phyloP scores from a whole-genome alignment of 2,113 vertebrate genomes.

The Ophthalmolycus amberensis region DNA sequence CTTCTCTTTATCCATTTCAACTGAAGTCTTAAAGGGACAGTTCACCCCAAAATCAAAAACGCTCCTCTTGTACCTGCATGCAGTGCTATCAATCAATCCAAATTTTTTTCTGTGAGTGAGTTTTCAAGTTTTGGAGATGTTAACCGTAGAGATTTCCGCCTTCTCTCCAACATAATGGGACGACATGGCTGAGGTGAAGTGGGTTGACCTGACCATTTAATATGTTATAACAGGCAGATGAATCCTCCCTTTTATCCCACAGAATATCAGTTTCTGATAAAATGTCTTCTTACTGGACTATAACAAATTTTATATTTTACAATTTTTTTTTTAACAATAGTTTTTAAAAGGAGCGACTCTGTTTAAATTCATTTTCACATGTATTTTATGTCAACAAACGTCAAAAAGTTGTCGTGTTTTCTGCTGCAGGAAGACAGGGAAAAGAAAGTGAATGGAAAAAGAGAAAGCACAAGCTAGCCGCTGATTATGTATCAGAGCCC shows the following conservation, averaged over 20 bases:
- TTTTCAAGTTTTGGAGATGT: not conserved
- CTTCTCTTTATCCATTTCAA: not conserved
- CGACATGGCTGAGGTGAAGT: not conserved
- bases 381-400: not conserved
- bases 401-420: not conserved
- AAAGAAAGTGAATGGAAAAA: not conserved
- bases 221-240: not conserved
- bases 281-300: not conserved
- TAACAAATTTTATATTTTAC: not conserved
- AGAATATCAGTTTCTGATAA: not conserved
- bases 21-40: not conserved
- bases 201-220: not conserved
- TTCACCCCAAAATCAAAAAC: not conserved
- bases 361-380: not conserved
- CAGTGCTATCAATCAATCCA: not conserved
- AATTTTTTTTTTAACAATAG: not conserved
- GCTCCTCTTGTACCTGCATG: too few species aligned
- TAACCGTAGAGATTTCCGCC: not conserved
- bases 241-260: not conserved
- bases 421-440: not conserved
- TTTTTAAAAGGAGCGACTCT: not conserved
- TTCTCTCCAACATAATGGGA: not conserved
- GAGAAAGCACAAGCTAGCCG: not conserved
- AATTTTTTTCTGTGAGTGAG: not conserved
- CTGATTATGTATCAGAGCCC: not conserved